These are phyloP conservation scores for Natator depressus DNA, from an alignment of 2,113 vertebrate species.

Conservation along the genomic window DNA sequence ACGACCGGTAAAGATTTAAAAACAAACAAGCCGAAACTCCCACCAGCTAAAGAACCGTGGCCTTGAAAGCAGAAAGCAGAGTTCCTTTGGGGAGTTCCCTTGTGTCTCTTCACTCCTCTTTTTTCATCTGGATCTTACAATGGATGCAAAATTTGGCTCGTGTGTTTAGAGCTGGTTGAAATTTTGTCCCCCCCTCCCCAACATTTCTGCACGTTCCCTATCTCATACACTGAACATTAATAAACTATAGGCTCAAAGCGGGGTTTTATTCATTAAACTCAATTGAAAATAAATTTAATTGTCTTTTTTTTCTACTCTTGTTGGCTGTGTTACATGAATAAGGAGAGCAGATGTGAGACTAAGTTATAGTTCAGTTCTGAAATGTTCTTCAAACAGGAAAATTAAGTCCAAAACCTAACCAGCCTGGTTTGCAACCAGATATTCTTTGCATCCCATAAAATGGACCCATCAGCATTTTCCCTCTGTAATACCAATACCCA, in stretches of 20 bases:
- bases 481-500: neutral
- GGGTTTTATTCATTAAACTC: too few relatives aligned
- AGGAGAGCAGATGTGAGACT: neutral
- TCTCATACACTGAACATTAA: neutral
- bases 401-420: neutral
- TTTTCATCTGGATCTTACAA: neutral
- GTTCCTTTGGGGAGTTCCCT: neutral
- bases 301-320: neutral
- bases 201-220: neutral
- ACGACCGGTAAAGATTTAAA: neutral
- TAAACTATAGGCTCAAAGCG: too few relatives aligned
- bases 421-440: neutral
- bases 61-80: neutral
- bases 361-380: neutral
- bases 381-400: neutral
- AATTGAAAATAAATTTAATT: neutral
- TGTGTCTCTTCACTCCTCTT: neutral
- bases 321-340: neutral
- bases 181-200: neutral
- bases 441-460: neutral
- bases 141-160: neutral
- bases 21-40: neutral
- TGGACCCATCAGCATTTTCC: neutral
- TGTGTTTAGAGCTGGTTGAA: neutral
- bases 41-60: neutral